A percentile compares a stretch with the other conserved stretches of the same genome.
Evolutionary conservation across 2,797 vertebrate species (phyloP).

Genomic region (Anabacerthia variegaticeps): DNA sequence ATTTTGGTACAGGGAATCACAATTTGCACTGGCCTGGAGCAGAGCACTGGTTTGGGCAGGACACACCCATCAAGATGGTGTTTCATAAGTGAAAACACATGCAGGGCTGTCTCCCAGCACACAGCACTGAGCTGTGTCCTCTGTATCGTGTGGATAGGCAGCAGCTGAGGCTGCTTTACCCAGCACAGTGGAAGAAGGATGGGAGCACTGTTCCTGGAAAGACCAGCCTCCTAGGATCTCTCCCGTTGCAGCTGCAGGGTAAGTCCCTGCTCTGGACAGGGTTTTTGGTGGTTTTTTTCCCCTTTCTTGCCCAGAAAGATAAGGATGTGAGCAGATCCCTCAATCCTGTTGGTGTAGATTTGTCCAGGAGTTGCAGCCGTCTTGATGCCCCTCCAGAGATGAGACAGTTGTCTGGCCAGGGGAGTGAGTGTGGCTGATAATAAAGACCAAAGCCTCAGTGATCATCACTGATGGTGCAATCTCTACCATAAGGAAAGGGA

Average conservation of each 20-base stretch:
- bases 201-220: background rate
- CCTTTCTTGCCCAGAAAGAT: background rate
- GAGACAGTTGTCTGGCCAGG: background rate
- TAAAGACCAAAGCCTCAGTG: background rate
- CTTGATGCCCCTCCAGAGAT: background rate
- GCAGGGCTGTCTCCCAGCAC: background rate
- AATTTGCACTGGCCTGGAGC: background rate
- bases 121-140: too few relatives aligned
- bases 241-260: background rate
- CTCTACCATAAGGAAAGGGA: fast-evolving
- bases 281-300: background rate
- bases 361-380: background rate
- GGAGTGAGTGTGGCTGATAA: background rate
- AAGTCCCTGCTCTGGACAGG: background rate
- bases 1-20: background rate
- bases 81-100: background rate
- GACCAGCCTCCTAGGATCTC: background rate
- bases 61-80: background rate
- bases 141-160: background rate
- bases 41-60: background rate
- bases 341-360: background rate
- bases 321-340: background rate
- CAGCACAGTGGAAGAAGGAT: background rate
- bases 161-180: background rate
- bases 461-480: background rate